Evolutionary conservation across 2,113 vertebrate genomes (phyloP).

Genomic region (Todiramphus chloris): DNA sequence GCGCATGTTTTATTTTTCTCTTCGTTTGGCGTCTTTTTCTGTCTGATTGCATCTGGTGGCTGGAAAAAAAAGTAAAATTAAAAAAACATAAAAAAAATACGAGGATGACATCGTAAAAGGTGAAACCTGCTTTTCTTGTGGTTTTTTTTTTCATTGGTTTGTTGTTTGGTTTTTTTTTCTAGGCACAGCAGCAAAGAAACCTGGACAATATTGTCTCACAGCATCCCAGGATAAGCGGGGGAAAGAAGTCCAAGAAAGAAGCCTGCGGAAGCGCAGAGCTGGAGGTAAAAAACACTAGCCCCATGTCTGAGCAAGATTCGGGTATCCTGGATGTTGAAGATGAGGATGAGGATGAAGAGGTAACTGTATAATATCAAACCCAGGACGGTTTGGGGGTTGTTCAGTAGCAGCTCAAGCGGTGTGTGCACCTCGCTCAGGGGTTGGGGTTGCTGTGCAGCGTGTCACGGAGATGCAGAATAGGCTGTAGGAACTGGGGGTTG

Average conservation of each 20-base stretch:
- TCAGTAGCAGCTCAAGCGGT: accelerated
- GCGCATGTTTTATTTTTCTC: neutral
- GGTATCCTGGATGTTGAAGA: conserved; percentile 94
- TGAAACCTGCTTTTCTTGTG: neutral
- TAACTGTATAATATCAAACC: neutral
- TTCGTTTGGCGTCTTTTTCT: neutral
- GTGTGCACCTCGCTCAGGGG: accelerated
- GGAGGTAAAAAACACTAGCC: conserved; percentile 82
- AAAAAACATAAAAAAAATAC: neutral
- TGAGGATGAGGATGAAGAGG: conserved; percentile 92
- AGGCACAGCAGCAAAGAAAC: conserved; percentile 92
- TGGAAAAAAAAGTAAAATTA: neutral
- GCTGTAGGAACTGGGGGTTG: accelerated
- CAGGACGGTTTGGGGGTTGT: neutral
- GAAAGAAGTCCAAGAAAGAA: conserved; percentile 82
- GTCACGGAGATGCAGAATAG: no score
- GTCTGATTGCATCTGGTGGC: neutral
- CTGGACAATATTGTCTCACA: conserved; percentile 84
- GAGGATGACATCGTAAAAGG: neutral
- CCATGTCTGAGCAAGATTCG: conserved; percentile 88
- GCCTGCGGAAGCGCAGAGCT: conserved; percentile 64
- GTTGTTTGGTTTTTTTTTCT: neutral
- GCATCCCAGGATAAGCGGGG: conserved; percentile 78
- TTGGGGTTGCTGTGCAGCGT: accelerated
- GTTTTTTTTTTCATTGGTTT: no score